Evolutionary conservation across 2,113 vertebrate genomes (phyloP).

Genomic region (Setophaga petechia): DNA sequence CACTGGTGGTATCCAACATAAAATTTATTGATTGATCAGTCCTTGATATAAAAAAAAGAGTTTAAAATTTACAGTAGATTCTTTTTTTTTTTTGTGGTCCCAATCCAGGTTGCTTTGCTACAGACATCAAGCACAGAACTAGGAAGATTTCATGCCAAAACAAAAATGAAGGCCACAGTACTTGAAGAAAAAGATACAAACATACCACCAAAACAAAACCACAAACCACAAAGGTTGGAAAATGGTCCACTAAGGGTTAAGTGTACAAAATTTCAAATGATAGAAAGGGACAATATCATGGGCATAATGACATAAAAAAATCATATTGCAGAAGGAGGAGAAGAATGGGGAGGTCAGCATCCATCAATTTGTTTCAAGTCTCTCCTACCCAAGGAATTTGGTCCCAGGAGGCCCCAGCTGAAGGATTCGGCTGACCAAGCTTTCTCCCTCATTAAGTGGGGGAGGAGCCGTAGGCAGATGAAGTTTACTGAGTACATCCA

Average conservation of each 20-base stretch:
- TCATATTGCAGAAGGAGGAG: conserved; percentile 78
- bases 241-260: conserved; percentile 76
- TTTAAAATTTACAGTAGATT: conserved; percentile 64
- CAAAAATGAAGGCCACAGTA: conserved; percentile 77
- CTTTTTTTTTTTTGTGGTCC: conserved; percentile 33
- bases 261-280: conserved; percentile 78
- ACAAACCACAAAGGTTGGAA: conserved; percentile 76
- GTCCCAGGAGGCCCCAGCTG: conserved; percentile 99
- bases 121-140: conserved; percentile 77
- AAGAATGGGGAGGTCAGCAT: conserved; percentile 85
- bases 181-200: conserved; percentile 77
- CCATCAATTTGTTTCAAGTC: conserved; percentile 91
- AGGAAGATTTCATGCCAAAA: conserved; percentile 84
- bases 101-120: conserved; percentile 83
- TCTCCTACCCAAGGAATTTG: conserved; percentile 99
- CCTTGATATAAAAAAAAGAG: neutral
- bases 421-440: conserved; percentile 99
- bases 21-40: neutral
- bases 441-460: conserved; percentile 99
- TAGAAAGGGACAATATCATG: conserved; percentile 78
- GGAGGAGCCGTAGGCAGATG: conserved; percentile 98
- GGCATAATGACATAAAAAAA: conserved; percentile 80
- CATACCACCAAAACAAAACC: conserved; percentile 78
- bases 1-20: neutral
- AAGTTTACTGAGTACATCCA: conserved; percentile 98